Base-by-base conservation (phyloP, 2,113 vertebrate genomes). In the Tonatia bakeri region DNA sequence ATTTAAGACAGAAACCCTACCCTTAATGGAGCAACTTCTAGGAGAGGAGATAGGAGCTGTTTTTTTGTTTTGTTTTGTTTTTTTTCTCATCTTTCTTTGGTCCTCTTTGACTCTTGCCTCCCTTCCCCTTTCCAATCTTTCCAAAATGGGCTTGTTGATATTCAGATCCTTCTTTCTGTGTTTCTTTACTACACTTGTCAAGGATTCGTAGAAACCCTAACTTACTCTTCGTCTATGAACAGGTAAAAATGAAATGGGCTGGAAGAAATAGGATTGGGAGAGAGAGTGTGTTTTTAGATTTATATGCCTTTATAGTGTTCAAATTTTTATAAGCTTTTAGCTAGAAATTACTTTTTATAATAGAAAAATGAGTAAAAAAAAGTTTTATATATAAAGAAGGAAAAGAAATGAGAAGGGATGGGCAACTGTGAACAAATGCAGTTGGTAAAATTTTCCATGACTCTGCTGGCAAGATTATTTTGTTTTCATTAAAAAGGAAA, bases 361-460 rank as follows among this genome's bases (percentile, higher is more conserved):
- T 87, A 86, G 86, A 84, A 96, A 93, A 94, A 90, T 28, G 72
- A 50, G 8, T 19, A 28, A 79, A 91, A 24, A 54, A 24, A 54
- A 9, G 38, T 40, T 69, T 86, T 70, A 33, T 90, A 90, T 76
- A 31, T 81, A 93, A 65, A 83, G 59, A 91, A 83, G 47, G 38
- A 69, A 94, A 85, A 95, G 19, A 94, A 88, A 91, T 47, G 52
- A 91, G 45, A 91, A 82, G 59, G 89, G 56, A 75, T 88, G 45
- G 43, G 45, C 31, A 36, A 79, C 72, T 67, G 5, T 84, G 90
- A 96, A 90, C 61, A 86, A 90, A 83, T 26, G 33, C 61, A 86
- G 38, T 38, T 80, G 82, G 61, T 95, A 83, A 95, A 92, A 89
- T 38, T 96, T 91, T 95, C 92, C 79, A 82, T 86, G 69, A 96